Evolutionary conservation across 2,888 invertebrate genomes (phyloP), one percentile per base, ranked within the genome.

Genomic region (Suillia variegata): DNA sequence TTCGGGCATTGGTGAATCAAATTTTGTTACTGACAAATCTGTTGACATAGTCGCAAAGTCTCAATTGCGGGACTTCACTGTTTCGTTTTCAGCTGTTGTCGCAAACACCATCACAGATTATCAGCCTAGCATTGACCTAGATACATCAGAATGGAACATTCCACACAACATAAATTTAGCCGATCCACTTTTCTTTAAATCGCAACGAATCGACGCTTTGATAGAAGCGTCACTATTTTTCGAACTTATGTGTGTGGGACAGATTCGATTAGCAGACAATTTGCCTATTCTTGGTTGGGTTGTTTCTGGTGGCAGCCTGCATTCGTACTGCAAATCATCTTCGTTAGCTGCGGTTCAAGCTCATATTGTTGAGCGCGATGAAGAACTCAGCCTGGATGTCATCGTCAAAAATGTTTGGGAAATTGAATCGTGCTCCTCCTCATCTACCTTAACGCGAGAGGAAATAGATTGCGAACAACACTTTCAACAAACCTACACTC

Each of bases 401-500:
- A 4, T 64, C 38, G 54, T 24, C 45, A 59, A 52, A n/a, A 49
- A 8, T 51, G 61, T 21, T 51, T 55, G 47, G 24, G 18, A 18
- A 56, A 58, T n/a, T 49, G 57, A 21, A 21, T 51, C 13, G 13
- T n/a, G n/a, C 10, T 22, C 24, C 4, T 13, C 50, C 24, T 3
- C 24, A 3, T 8, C 31, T 22, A 13, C 20, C 1, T 10, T 42
- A n/a, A 26, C 58, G 0, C 21, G 33, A 31, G 64, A 65, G 20
- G 55, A 58, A 18, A 38, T 53, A 20, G 51, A 55, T n/a, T 65
- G 67, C 34, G 62, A 62, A 20, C 22, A 64, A 42, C 59, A 65
- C 38, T 66, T 63, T 38, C 13, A 54, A n/a, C 31, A 61, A 38
- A 50, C 56, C 26, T 49, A 53, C 17, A 38, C 48, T 13, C 33